These are phyloP conservation scores for Ceyx cyanopectus DNA, from an alignment of 2,113 vertebrate species.

Conservation along the genomic window DNA sequence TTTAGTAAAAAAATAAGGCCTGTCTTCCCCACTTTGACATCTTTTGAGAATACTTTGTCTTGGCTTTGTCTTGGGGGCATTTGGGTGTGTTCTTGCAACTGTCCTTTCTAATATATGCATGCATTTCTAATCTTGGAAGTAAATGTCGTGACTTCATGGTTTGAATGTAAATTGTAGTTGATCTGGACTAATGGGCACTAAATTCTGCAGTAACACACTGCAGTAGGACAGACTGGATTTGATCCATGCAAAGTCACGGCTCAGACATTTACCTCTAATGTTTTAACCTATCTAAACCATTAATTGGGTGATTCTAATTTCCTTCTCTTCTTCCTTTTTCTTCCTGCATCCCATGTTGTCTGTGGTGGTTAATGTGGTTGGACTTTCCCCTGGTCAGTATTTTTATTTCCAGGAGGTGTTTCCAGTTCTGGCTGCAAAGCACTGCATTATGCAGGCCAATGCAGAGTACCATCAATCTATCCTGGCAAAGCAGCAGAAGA, in stretches of 20 bases:
- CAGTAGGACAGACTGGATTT: background rate
- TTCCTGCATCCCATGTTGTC: constrained; percentile 91
- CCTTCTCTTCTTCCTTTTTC: constrained; percentile 91
- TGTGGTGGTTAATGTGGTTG: constrained; percentile 89
- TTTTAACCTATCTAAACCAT: constrained; percentile 78
- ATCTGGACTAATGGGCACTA: background rate
- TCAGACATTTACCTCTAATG: constrained; percentile 68
- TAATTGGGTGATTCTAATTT: constrained; percentile 86
- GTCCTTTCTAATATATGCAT: constrained; percentile 62
- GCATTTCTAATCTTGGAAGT: constrained; percentile 57
- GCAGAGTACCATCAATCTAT: constrained; percentile 93
- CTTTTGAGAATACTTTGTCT: constrained; percentile 49
- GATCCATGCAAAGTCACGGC: constrained; percentile 50
- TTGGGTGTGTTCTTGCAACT: constrained; percentile 17
- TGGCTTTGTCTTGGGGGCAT: constrained; percentile 41
- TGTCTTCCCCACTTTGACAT: background rate
- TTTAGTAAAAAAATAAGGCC: background rate
- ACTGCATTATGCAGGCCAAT: constrained; percentile 97
- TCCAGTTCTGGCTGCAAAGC: constrained; percentile 95
- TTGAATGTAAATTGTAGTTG: constrained; percentile 20
- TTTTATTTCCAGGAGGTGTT: constrained; percentile 99
- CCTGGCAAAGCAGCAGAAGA: constrained; percentile 96
- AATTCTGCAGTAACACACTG: background rate
- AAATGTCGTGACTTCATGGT: constrained; percentile 67
- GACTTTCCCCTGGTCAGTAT: constrained; percentile 99